Conservation (phyloP, 2,888 invertebrate species). For the Argyra leucocephala region DNA sequence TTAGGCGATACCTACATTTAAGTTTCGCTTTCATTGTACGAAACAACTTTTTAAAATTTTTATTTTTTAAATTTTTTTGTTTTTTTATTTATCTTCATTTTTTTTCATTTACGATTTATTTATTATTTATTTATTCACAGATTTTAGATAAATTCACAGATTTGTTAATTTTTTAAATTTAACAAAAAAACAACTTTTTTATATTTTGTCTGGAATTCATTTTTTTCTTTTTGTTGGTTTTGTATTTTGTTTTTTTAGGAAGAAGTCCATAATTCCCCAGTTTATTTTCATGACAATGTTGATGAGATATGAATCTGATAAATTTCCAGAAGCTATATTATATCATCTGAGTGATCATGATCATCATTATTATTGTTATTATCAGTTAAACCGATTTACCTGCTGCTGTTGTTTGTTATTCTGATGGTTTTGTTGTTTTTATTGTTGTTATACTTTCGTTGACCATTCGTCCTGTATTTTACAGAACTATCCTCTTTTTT, state of each 20-base stretch:
- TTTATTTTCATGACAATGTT: not conserved
- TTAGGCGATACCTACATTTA: too few relatives aligned
- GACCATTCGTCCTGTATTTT: too few relatives aligned
- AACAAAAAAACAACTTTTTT: not conserved
- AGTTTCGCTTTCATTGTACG: too few relatives aligned
- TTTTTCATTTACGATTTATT: not conserved
- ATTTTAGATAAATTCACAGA: slow-evolving; percentile 6
- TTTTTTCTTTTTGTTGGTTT: not conserved
- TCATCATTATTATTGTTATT: not conserved
- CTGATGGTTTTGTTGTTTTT: not conserved
- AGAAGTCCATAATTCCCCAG: not conserved
- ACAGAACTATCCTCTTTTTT: too few relatives aligned
- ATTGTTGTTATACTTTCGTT: not conserved
- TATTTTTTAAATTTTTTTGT: too few relatives aligned
- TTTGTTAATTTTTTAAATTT: not conserved
- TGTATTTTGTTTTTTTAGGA: not conserved
- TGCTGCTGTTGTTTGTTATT: too few relatives aligned
- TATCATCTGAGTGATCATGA: not conserved
- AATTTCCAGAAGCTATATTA: not conserved
- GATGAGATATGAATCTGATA: not conserved
- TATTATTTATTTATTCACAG: not conserved
- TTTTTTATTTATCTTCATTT: not conserved
- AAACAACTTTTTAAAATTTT: too few relatives aligned
- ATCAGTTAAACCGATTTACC: too few relatives aligned
- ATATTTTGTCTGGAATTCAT: not conserved